A percentile compares a stretch with the other conserved stretches of the same genome.
Evolutionary conservation across 2,888 invertebrate species (phyloP).

Genomic region (Synanthedon myopaeformis): DNA sequence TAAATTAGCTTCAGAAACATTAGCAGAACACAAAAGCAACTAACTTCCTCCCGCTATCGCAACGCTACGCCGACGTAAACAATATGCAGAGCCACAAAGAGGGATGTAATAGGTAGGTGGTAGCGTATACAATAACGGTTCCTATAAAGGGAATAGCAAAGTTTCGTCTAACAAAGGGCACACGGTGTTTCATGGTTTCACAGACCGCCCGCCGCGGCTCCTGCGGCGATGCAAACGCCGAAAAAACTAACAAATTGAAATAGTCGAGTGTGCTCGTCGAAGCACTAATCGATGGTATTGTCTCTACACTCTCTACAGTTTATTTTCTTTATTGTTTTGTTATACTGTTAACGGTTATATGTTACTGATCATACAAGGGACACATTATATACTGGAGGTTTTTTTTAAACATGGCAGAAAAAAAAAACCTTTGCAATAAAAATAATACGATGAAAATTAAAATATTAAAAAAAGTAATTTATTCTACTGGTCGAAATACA

Average conservation of each 20-base stretch:
- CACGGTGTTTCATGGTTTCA: slow-evolving; percentile 20
- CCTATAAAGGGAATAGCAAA: slow-evolving; percentile 41
- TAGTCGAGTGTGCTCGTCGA: slow-evolving; percentile 14
- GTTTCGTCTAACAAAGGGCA: slow-evolving; percentile 39
- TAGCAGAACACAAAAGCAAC: no score
- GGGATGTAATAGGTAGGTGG: slow-evolving; percentile 37
- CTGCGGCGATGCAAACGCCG: slow-evolving; percentile 33
- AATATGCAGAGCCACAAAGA: slow-evolving; percentile 31
- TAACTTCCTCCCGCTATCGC: slow-evolving; percentile 21
- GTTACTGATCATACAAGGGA: no score
- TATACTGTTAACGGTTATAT: no score
- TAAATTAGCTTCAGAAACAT: no score
- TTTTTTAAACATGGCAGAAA: no score
- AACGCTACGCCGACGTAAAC: slow-evolving; percentile 24
- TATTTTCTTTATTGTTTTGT: no score
- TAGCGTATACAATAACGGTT: slow-evolving; percentile 43
- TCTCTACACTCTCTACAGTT: not conserved
- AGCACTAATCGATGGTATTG: slow-evolving; percentile 27
- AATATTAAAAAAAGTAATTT: no score
- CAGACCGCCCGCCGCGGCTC: slow-evolving; percentile 43
- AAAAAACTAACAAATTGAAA: slow-evolving; percentile 49
- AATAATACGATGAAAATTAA: no score
- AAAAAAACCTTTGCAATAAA: no score
- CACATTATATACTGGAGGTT: no score
- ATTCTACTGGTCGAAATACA: no score